Percentiles rank a stretch among this genome's conserved stretches.
These are phyloP conservation scores for Prosapia bicincta DNA, from an alignment of 2,888 invertebrate species.

Conservation along the genomic window DNA sequence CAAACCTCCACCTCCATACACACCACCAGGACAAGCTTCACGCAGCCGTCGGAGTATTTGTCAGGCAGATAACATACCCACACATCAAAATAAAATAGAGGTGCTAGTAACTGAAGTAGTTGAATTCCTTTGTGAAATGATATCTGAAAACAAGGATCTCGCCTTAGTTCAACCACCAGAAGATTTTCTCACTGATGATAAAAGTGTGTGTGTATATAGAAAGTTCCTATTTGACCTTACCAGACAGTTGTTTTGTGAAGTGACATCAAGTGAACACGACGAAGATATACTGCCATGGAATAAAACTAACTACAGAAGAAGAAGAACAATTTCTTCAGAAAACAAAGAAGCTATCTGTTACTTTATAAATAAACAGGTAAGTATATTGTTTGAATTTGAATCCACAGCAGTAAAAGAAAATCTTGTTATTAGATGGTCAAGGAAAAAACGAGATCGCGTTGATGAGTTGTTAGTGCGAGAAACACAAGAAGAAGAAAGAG, in stretches of 20 bases:
- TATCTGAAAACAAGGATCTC: constrained; percentile 44
- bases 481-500: constrained; percentile 65
- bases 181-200: constrained; percentile 35
- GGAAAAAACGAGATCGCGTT: constrained; percentile 64
- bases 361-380: constrained; percentile 52
- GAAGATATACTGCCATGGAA: constrained; percentile 53
- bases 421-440: constrained; percentile 57
- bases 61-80: constrained; percentile 43
- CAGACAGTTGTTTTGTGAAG: constrained; percentile 49
- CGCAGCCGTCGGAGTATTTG: constrained; percentile 4
- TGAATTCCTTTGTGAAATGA: constrained; percentile 49
- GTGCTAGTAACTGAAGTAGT: constrained; percentile 49
- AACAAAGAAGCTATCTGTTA: constrained; percentile 50
- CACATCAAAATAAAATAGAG: constrained; percentile 49
- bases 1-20: constrained; percentile 73
- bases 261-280: constrained; percentile 48
- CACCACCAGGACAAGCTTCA: constrained; percentile 51
- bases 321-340: constrained; percentile 39
- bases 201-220: constrained; percentile 48
- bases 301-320: constrained; percentile 41
- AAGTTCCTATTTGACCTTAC: constrained; percentile 61
- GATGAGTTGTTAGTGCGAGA: constrained; percentile 69
- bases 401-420: constrained; percentile 53
- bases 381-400: constrained; percentile 53
- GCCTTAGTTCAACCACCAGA: constrained; percentile 43